Percentiles rank a stretch among this genome's conserved stretches.
These are phyloP conservation scores for Chascanopsetta lugubris DNA, from an alignment of 2,113 vertebrate species.

Conservation along the genomic window DNA sequence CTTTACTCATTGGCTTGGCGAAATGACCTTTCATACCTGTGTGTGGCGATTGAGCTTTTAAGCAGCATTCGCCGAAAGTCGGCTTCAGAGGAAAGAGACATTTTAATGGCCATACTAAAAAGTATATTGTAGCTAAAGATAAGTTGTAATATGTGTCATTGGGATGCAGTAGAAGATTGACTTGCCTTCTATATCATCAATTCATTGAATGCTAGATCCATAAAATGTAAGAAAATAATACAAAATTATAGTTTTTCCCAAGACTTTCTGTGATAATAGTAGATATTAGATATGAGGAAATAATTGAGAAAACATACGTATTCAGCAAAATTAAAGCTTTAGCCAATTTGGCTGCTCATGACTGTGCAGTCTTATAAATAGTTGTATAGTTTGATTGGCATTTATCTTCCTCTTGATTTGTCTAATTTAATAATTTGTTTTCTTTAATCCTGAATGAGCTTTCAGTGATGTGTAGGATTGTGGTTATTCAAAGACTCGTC, in stretches of 20 bases:
- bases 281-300: no score
- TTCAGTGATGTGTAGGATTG: no score
- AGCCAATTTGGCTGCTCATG: no score
- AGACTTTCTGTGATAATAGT: no score
- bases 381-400: background rate
- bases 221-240: no score
- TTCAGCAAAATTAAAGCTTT: no score
- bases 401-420: background rate
- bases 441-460: no score
- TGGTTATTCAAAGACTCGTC: no score
- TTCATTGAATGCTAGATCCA: no score
- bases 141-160: background rate
- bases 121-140: background rate
- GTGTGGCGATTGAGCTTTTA: slow-evolving; percentile 7
- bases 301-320: no score
- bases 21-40: slow-evolving; percentile 1
- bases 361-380: background rate
- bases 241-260: no score
- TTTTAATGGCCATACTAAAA: background rate
- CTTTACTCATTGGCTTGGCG: slow-evolving; percentile 1
- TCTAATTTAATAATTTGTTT: background rate
- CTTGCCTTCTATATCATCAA: background rate
- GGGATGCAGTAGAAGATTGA: background rate
- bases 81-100: background rate
- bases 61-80: background rate